These are phyloP conservation scores for Taxidea taxus DNA, from an alignment of 2,113 vertebrate species.

Conservation along the genomic window DNA sequence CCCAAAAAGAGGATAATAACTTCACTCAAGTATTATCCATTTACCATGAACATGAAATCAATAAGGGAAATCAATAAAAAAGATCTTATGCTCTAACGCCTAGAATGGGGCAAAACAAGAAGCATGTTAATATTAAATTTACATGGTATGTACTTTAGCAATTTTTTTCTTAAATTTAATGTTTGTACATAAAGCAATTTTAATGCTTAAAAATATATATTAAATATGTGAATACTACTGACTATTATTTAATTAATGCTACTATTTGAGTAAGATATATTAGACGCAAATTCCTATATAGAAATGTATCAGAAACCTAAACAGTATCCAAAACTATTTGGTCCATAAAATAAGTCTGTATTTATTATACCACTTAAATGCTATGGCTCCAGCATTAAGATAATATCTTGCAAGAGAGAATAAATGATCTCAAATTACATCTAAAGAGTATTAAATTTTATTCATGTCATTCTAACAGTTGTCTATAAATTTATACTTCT, in stretches of 20 bases:
- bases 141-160: background rate
- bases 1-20: background rate
- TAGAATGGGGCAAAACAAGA: background rate
- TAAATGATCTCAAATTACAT: constrained; percentile 51
- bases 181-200: background rate
- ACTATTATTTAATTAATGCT: constrained; percentile 34
- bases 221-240: background rate
- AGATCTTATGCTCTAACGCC: background rate
- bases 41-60: background rate
- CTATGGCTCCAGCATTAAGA: constrained; percentile 16
- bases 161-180: background rate
- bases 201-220: constrained; percentile 48
- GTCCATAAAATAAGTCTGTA: constrained; percentile 39
- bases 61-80: background rate
- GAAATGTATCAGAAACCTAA: constrained; percentile 15
- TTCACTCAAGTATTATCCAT: background rate
- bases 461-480: constrained; percentile 35
- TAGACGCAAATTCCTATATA: constrained; percentile 36
- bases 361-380: constrained; percentile 59
- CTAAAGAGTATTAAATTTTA: constrained; percentile 57
- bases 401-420: constrained; percentile 42
- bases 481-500: constrained; percentile 40
- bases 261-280: constrained; percentile 23
- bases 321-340: constrained; percentile 40
- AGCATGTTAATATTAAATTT: background rate